phyloP scores from a whole-genome alignment of 2,113 vertebrate genomes.

The Pipa parva region DNA sequence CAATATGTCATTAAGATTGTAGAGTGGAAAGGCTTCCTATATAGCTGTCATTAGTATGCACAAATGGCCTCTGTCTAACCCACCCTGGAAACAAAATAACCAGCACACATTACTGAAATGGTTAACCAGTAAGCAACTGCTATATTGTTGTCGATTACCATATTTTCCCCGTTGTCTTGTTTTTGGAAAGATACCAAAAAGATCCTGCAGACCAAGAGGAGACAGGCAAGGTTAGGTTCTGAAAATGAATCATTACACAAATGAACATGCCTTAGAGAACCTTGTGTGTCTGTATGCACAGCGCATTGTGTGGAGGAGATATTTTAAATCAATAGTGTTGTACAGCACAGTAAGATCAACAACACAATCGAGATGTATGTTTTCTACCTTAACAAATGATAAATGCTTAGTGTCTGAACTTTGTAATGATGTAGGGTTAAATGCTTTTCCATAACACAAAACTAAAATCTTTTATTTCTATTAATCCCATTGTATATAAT shows the following conservation, averaged over 20 bases:
- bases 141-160: slow-evolving; percentile 34
- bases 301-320: slow-evolving; percentile 7
- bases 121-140: slow-evolving; percentile 33
- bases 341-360: slow-evolving; percentile 34
- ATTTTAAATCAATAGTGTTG: slow-evolving; percentile 39
- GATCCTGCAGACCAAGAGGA: slow-evolving; percentile 36
- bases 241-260: slow-evolving; percentile 43
- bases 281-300: slow-evolving; percentile 17
- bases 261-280: slow-evolving; percentile 30
- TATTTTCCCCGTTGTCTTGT: slow-evolving; percentile 30
- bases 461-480: too few relatives aligned
- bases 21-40: too few relatives aligned
- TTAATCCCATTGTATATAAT: too few relatives aligned
- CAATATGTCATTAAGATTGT: too few relatives aligned
- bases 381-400: slow-evolving; percentile 31
- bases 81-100: too few relatives aligned
- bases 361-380: slow-evolving; percentile 27
- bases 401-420: slow-evolving; percentile 12
- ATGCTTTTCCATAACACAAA: too few relatives aligned
- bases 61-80: too few relatives aligned
- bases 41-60: too few relatives aligned
- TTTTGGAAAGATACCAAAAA: slow-evolving; percentile 30
- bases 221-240: slow-evolving; percentile 39
- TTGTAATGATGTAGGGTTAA: too few relatives aligned
- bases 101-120: neutral